phyloP scores from a whole-genome alignment of 2,113 vertebrate genomes.

The Oceanites oceanicus region DNA sequence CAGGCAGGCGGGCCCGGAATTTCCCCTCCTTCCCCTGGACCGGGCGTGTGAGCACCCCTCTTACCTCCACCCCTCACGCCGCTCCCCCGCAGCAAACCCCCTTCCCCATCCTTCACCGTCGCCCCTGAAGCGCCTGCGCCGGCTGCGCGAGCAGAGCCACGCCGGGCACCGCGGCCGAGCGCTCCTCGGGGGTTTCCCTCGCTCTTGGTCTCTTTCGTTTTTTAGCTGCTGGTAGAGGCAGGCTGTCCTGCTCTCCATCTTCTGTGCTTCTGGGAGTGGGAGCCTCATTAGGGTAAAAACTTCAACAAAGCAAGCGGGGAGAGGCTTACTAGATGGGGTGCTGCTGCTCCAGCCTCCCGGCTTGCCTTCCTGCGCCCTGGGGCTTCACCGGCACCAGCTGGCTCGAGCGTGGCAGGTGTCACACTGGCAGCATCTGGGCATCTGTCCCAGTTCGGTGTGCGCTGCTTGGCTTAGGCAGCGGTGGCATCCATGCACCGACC shows the following conservation, averaged over 20 bases:
- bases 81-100: neutral
- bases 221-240: neutral
- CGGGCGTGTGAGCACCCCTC: neutral
- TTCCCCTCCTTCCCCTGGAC: neutral
- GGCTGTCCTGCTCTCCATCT: neutral
- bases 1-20: neutral
- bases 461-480: neutral
- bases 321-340: neutral
- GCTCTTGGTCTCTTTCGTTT: neutral
- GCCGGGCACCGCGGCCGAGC: rapidly evolving
- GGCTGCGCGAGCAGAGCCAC: rapidly evolving
- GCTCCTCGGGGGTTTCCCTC: neutral
- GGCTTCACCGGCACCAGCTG: neutral
- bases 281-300: neutral
- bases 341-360: neutral
- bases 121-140: rapidly evolving
- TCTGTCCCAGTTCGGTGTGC: neutral
- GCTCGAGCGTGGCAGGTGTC: neutral
- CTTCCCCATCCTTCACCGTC: neutral
- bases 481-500: neutral
- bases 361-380: neutral
- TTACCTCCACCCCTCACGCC: neutral
- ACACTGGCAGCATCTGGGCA: neutral
- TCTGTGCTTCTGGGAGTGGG: neutral
- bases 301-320: neutral